A percentile compares a stretch with the other conserved stretches of the same genome.
Conservation (phyloP, 1,140 invertebrate species). For the Laodelphax striatellus region DNA sequence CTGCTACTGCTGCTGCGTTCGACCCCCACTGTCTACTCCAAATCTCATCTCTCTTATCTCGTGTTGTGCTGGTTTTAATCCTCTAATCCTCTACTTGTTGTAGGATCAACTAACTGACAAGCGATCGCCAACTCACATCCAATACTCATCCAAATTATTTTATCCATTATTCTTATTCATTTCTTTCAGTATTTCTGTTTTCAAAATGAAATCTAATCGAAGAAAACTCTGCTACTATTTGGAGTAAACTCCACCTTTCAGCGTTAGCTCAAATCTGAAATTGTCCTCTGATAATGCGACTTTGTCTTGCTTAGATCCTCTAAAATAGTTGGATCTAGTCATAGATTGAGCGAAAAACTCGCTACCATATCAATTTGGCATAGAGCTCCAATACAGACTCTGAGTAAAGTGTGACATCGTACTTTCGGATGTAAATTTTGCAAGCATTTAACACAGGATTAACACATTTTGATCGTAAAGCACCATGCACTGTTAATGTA, state of each 20-base stretch:
- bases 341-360: background rate
- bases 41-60: background rate
- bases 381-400: background rate
- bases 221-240: constrained; percentile 11
- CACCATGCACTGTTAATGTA: constrained; percentile 1
- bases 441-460: background rate
- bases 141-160: constrained; percentile 2
- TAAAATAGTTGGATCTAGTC: constrained; percentile 8
- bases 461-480: background rate
- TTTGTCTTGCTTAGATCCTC: background rate
- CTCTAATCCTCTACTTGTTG: constrained; percentile 2
- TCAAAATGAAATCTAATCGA: background rate
- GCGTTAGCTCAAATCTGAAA: constrained; percentile 1
- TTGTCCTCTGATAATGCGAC: background rate
- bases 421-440: background rate
- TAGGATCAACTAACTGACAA: background rate
- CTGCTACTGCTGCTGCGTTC: background rate
- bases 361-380: constrained; percentile 1
- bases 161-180: constrained; percentile 9
- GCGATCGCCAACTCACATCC: background rate
- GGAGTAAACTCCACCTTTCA: constrained; percentile 28
- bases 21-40: background rate
- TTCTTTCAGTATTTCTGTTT: constrained; percentile 13
- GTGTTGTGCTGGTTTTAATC: constrained; percentile 11
- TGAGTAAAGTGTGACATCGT: constrained; percentile 1